Percentiles rank a stretch among this genome's conserved stretches.
phyloP scores from a whole-genome alignment of 2,113 vertebrate genomes.

The Vanacampus margaritifer region DNA sequence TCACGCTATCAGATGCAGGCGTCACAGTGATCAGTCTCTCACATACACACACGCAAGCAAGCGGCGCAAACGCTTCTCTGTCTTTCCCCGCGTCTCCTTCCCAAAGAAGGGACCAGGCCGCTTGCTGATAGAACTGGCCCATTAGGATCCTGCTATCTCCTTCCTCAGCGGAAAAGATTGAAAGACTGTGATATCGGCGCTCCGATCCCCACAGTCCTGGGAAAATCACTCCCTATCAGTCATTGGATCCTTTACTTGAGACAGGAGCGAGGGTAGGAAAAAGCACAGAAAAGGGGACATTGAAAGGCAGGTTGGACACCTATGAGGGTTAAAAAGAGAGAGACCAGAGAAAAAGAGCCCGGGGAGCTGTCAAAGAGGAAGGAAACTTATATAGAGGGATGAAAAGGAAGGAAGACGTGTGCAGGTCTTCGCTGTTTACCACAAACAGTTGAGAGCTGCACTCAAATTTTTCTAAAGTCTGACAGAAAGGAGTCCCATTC shows the following conservation, averaged over 20 bases:
- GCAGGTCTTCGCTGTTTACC: slow-evolving; percentile 49
- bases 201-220: slow-evolving; percentile 77
- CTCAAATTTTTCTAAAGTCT: slow-evolving; percentile 33
- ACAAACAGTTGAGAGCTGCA: slow-evolving; percentile 39
- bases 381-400: slow-evolving; percentile 30
- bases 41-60: slow-evolving; percentile 29
- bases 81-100: slow-evolving; percentile 49
- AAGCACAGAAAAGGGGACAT: slow-evolving; percentile 35
- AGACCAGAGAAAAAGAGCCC: slow-evolving; percentile 28
- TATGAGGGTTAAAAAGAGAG: slow-evolving; percentile 50
- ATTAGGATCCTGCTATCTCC: slow-evolving; percentile 90
- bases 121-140: slow-evolving; percentile 86
- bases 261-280: slow-evolving; percentile 44
- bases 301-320: slow-evolving; percentile 60
- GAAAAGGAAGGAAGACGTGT: slow-evolving; percentile 27
- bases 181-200: slow-evolving; percentile 82
- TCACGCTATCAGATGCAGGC: slow-evolving; percentile 84
- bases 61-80: slow-evolving; percentile 16
- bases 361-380: slow-evolving; percentile 39
- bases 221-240: slow-evolving; percentile 83
- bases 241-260: slow-evolving; percentile 81
- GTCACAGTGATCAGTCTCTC: slow-evolving; percentile 78
- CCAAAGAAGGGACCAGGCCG: slow-evolving; percentile 73
- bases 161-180: slow-evolving; percentile 85
- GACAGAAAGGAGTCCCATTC: slow-evolving; percentile 37